A percentile compares a stretch with the other conserved stretches of the same genome.
These are phyloP conservation scores for Andrena marginata DNA, from an alignment of 2,888 invertebrate species.

Conservation along the genomic window DNA sequence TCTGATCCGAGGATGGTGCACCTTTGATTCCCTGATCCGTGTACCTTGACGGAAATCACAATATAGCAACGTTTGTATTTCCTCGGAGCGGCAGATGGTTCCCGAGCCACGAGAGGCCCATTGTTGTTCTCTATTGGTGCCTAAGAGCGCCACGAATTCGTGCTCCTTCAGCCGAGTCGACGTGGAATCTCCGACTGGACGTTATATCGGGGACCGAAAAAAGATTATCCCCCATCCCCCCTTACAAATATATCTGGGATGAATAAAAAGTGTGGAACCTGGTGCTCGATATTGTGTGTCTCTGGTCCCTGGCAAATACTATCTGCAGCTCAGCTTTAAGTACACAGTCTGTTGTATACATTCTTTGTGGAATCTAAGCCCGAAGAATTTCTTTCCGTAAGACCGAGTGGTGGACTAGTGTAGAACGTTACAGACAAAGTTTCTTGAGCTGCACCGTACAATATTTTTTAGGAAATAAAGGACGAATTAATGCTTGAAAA, in stretches of 20 bases:
- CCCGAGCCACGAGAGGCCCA: slow-evolving; percentile 55
- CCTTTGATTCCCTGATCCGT: slow-evolving; percentile 55
- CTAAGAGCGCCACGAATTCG: slow-evolving; percentile 51
- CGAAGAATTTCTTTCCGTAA: slow-evolving; percentile 1
- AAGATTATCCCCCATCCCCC: slow-evolving; percentile 67
- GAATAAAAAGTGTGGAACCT: slow-evolving; percentile 55
- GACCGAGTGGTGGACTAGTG: not conserved
- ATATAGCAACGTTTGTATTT: slow-evolving; percentile 64
- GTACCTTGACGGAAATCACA: slow-evolving; percentile 61
- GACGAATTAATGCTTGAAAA: not conserved
- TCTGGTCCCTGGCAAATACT: slow-evolving; percentile 24
- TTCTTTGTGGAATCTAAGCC: not conserved
- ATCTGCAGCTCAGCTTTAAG: slow-evolving; percentile 29
- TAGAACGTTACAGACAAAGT: not conserved
- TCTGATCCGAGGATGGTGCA: slow-evolving; percentile 45
- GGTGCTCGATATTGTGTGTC: slow-evolving; percentile 42
- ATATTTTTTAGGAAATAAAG: not conserved
- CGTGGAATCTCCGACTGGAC: slow-evolving; percentile 42
- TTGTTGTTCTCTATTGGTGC: slow-evolving; percentile 61
- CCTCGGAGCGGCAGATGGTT: slow-evolving; percentile 69
- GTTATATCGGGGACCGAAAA: slow-evolving; percentile 50
- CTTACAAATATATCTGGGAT: slow-evolving; percentile 61
- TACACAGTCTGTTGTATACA: not conserved
- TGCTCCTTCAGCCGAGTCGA: slow-evolving; percentile 62
- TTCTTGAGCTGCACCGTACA: not conserved